Evolutionary conservation across 2,888 invertebrate genomes (phyloP).

Genomic region (Lochmaea crataegi): DNA sequence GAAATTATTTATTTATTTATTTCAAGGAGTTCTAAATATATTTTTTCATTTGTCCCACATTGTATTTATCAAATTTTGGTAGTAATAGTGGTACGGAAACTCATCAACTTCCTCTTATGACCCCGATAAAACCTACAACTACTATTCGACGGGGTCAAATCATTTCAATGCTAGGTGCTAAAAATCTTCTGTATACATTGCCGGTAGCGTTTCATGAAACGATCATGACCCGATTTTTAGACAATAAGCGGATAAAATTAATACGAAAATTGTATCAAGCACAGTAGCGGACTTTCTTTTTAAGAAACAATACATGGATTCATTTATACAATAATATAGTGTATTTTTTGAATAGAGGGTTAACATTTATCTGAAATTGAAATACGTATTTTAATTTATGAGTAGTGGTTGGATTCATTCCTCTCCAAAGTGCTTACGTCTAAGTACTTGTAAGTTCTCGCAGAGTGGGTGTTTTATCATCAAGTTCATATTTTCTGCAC

Average conservation of each 20-base stretch:
- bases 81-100: background rate
- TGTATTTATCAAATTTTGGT: background rate
- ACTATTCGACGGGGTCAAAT: conserved; percentile 7
- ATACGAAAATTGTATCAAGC: conserved; percentile 5
- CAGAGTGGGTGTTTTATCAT: too few species aligned
- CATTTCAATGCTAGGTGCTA: conserved; percentile 4
- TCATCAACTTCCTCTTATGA: conserved; percentile 4
- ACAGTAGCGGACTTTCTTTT: background rate
- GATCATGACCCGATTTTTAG: conserved; percentile 18
- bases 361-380: too few species aligned
- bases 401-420: too few species aligned
- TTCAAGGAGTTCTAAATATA: background rate
- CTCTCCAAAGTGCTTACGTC: too few species aligned
- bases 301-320: too few species aligned
- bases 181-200: conserved; percentile 12
- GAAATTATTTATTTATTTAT: too few species aligned
- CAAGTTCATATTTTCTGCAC: too few species aligned
- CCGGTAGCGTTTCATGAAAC: background rate
- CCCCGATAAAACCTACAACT: conserved; percentile 7
- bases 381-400: too few species aligned
- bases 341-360: too few species aligned
- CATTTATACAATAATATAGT: too few species aligned
- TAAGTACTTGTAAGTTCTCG: too few species aligned
- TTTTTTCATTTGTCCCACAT: background rate
- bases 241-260: conserved; percentile 1